Percentiles rank a stretch among this genome's conserved stretches.
phyloP scores from a whole-genome alignment of 2,888 invertebrate species.

The Eupithecia tripunctaria region DNA sequence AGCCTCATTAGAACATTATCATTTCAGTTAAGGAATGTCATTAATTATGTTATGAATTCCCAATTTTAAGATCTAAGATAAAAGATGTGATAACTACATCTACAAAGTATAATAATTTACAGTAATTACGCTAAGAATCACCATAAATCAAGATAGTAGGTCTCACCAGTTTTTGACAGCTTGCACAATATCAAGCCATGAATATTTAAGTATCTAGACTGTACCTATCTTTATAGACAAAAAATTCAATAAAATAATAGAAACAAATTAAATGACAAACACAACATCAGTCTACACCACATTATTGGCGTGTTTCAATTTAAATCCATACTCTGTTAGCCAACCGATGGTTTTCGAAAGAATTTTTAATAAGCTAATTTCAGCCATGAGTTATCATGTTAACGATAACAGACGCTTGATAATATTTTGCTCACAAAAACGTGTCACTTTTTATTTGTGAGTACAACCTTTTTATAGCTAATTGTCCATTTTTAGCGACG shows the following conservation, averaged over 20 bases:
- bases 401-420: not conserved
- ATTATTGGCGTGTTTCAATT: not conserved
- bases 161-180: not conserved
- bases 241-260: too few relatives aligned
- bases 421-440: not conserved
- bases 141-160: not conserved
- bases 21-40: not conserved
- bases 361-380: not conserved
- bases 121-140: not conserved
- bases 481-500: not conserved
- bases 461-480: not conserved
- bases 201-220: too few relatives aligned
- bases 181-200: conserved; percentile 9
- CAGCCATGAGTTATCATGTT: not conserved
- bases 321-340: not conserved
- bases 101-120: not conserved
- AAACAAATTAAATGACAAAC: too few relatives aligned
- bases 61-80: not conserved
- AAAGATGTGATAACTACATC: not conserved
- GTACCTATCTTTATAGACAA: not conserved
- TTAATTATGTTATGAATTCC: not conserved
- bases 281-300: too few relatives aligned
- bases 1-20: not conserved
- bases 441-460: not conserved
- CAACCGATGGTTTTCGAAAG: not conserved